Conservation (phyloP, 2,113 vertebrate species). For the Silurus meridionalis region DNA sequence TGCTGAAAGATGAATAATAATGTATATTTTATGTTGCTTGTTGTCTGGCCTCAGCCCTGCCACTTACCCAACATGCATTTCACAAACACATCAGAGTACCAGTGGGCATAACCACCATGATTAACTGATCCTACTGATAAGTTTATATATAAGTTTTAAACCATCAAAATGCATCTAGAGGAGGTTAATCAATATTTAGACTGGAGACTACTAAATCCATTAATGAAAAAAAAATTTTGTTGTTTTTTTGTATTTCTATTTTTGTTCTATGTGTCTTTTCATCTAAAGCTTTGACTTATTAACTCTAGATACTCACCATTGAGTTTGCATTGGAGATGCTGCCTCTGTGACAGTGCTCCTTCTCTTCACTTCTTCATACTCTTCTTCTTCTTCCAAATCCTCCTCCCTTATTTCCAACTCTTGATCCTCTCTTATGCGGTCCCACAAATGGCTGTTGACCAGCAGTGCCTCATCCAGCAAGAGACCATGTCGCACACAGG, state of each 20-base stretch:
- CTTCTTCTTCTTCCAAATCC: neutral
- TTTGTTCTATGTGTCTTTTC: neutral
- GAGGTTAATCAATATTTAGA: neutral
- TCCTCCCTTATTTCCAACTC: conserved; percentile 42
- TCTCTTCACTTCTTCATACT: conserved; percentile 7
- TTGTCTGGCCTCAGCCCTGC: neutral
- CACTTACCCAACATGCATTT: neutral
- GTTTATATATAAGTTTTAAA: neutral
- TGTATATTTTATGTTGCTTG: neutral
- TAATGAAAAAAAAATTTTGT: too few relatives aligned
- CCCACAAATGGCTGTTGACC: conserved; percentile 70
- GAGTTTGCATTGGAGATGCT: conserved; percentile 40
- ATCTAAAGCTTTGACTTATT: neutral
- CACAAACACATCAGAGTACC: neutral
- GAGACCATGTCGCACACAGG: conserved; percentile 59
- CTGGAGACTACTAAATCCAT: neutral
- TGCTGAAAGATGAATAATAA: neutral
- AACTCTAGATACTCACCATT: conserved; percentile 59
- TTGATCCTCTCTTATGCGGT: conserved; percentile 61
- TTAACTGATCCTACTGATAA: neutral
- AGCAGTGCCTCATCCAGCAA: conserved; percentile 67
- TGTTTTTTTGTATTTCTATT: neutral
- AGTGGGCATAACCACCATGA: neutral
- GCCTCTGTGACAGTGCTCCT: conserved; percentile 38
- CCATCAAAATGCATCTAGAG: neutral